Conservation (phyloP, 2,113 vertebrate genomes). For the Anseranas semipalmata region DNA sequence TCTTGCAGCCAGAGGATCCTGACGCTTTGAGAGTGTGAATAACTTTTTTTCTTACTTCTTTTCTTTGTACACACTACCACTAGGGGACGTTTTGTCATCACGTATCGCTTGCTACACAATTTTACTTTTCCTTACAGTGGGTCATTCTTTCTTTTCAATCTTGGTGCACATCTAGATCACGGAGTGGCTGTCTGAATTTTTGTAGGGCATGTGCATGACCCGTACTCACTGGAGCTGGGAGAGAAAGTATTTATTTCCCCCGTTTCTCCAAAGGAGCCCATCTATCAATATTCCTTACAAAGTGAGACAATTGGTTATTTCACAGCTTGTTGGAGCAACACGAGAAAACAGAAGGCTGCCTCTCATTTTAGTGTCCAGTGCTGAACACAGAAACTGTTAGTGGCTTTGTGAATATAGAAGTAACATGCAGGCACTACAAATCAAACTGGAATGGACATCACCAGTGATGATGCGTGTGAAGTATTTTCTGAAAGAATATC, state of each 20-base stretch:
- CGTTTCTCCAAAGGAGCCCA: not conserved
- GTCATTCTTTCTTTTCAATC: not conserved
- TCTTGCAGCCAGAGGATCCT: not conserved
- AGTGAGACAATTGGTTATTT: constrained; percentile 32
- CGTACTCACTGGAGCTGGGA: not conserved
- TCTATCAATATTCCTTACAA: not conserved
- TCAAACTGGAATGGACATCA: not conserved
- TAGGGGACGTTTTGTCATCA: constrained; percentile 55
- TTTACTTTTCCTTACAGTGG: not conserved
- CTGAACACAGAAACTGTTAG: not conserved
- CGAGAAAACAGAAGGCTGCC: not conserved
- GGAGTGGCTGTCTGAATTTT: not conserved
- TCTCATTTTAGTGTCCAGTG: not conserved
- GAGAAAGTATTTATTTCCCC: not conserved
- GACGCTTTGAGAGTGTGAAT: fast-evolving
- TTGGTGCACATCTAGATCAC: not conserved
- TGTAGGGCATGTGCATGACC: not conserved
- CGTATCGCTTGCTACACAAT: not conserved
- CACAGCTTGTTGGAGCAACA: constrained; percentile 46
- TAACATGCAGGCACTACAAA: not conserved
- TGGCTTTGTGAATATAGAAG: not conserved
- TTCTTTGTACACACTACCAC: not conserved
- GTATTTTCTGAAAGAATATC: not conserved
- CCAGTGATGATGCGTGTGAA: not conserved
- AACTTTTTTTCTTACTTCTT: not conserved